Percentiles rank a stretch among this genome's conserved stretches.
These are phyloP conservation scores for Meiosimyza decipiens DNA, from an alignment of 2,888 invertebrate species.

Conservation along the genomic window DNA sequence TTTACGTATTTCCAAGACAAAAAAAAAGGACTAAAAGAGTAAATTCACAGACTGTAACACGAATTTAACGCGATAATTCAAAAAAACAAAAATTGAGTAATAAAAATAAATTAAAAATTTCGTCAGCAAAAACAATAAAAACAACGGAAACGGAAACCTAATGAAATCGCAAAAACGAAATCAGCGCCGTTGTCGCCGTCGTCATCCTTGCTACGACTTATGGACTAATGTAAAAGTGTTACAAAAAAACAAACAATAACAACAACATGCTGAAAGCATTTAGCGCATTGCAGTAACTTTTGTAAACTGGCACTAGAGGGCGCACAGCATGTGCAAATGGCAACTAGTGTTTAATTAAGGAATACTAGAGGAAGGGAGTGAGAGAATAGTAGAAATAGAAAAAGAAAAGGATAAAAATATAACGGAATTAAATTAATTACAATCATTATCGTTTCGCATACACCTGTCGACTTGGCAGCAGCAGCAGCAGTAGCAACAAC, in stretches of 20 bases:
- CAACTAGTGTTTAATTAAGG: too few species aligned
- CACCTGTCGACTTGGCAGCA: constrained; percentile 48
- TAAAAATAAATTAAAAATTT: constrained; percentile 23
- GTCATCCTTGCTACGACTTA: constrained; percentile 25
- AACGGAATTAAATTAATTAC: constrained; percentile 65
- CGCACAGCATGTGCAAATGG: not conserved
- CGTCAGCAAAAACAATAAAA: constrained; percentile 33
- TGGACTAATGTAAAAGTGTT: not conserved
- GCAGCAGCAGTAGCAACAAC: constrained; percentile 1
- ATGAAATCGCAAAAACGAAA: constrained; percentile 43
- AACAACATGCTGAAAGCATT: constrained; percentile 51
- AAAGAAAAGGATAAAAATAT: constrained; percentile 56
- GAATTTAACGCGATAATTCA: constrained; percentile 42
- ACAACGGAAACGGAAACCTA: constrained; percentile 46
- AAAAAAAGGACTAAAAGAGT: constrained; percentile 22
- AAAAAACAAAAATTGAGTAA: constrained; percentile 46
- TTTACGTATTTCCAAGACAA: constrained; percentile 29
- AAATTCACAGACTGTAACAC: not conserved
- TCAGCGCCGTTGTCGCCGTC: constrained; percentile 18
- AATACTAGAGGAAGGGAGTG: not conserved
- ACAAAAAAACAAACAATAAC: constrained; percentile 15
- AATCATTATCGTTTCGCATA: constrained; percentile 58
- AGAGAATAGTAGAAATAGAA: not conserved
- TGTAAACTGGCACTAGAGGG: not conserved
- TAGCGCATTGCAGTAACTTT: constrained; percentile 61